Evolutionary conservation across 2,888 invertebrate species (phyloP), one percentile per base, ranked within the genome.

Genomic region (Diaperis boleti): DNA sequence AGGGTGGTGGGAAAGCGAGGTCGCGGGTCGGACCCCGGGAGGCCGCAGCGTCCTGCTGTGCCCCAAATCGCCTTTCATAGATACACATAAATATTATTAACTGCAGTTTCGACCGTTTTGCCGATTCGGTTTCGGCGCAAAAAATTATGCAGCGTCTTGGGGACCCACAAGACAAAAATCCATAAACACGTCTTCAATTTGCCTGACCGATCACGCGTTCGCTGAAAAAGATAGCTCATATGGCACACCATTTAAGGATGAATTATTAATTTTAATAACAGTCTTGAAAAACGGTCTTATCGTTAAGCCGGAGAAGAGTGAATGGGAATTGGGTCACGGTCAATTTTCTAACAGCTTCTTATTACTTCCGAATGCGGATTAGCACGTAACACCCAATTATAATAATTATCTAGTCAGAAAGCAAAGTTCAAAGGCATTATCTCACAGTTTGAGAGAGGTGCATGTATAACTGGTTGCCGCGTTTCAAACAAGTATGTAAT

Each of bases 1-100:
- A 79, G 78, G 78, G 79, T 78, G 78, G 76, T 76, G 77, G 76
- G 76, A 78, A 56, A 76, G 74, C 56, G 56, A 73, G 78, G 76
- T 78, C 78, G 75, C 75, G 73, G 76, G 72, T 71, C 65, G 70
- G 39, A 45, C 70, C 65, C 41, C 71, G 70, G 75, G 75, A 74
- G 66, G 75, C 69, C 76, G 65, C 67, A 72, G 71, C 64, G 59
- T 66, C 76, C 78, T 70, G 77, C 75, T 66, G 80, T 70, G 78
- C 74, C 73, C 76, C 73, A 75, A 70, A 73, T 72, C 72, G 69
- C 69, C 68, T 70, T 67, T 66, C 67, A 69, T 69, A 71, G 67
- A 69, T 64, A 64, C 55, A 67, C 71, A 69, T 70, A 70, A 69
- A 69, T 69, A 69, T 68, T 65, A 56, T 59, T 55, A 42, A 18